These are phyloP conservation scores for Coregonus clupeaformis DNA, from an alignment of 2,113 vertebrate genomes.

Conservation along the genomic window DNA sequence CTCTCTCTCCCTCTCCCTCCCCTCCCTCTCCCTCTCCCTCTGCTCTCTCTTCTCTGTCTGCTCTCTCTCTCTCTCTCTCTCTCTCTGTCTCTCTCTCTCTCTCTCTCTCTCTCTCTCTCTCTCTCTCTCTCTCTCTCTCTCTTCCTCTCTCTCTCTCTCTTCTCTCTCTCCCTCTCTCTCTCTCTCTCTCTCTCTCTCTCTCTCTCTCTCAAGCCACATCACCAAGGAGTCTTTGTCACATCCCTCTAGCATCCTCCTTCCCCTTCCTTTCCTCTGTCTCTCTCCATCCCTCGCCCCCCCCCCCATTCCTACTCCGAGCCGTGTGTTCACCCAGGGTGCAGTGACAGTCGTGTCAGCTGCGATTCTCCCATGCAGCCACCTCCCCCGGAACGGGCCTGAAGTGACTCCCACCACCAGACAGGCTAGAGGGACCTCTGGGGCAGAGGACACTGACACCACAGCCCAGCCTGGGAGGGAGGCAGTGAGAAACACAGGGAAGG, in stretches of 20 bases:
- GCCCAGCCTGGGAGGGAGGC: neutral
- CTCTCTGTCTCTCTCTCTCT: conserved; percentile 14
- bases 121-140: neutral
- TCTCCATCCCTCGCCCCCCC: neutral
- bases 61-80: conserved; percentile 10
- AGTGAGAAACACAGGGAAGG: neutral
- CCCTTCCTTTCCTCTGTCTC: neutral
- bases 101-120: neutral
- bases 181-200: neutral
- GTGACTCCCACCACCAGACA: conserved; percentile 12
- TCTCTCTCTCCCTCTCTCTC: no score
- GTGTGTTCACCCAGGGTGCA: conserved; percentile 14
- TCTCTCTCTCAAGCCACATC: neutral
- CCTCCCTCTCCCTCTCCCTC: no score
- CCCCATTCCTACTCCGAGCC: conserved; percentile 16
- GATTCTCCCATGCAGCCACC: neutral
- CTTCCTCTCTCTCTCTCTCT: conserved; percentile 1
- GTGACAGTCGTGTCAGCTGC: neutral
- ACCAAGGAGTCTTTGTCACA: neutral
- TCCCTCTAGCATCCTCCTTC: neutral
- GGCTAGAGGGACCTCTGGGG: conserved; percentile 14
- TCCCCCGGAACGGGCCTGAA: conserved; percentile 18
- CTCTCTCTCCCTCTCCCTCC: no score
- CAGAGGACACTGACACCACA: neutral
- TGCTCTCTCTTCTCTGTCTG: no score